phyloP scores from a whole-genome alignment of 1,140 invertebrate genomes.

The Conus betulinus region DNA sequence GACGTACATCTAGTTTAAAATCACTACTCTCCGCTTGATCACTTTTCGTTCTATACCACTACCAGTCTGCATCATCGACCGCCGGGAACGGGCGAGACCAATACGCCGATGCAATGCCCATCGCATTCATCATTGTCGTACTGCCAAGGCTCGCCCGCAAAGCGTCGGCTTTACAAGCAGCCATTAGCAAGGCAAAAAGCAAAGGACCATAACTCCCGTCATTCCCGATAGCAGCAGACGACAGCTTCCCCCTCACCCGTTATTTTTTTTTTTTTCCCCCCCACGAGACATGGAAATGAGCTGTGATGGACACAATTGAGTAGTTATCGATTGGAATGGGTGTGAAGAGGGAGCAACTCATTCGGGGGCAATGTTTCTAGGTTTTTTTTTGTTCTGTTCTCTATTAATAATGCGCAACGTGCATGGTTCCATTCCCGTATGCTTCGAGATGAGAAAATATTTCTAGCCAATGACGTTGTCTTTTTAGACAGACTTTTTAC shows the following conservation, averaged over 20 bases:
- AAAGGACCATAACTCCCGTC: background rate
- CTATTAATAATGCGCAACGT: too few species aligned
- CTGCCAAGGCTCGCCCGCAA: background rate
- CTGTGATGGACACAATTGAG: background rate
- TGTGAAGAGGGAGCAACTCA: background rate
- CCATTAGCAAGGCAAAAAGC: constrained; percentile 26
- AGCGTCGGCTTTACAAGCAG: background rate
- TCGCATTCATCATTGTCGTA: constrained; percentile 1
- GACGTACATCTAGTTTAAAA: too few species aligned
- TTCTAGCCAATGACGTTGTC: too few species aligned
- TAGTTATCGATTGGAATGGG: background rate
- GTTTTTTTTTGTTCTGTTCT: too few species aligned
- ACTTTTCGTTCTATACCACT: background rate
- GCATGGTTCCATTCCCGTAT: background rate
- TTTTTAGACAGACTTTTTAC: too few species aligned
- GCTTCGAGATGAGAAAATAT: too few species aligned
- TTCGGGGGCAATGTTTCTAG: background rate
- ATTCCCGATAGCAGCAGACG: background rate
- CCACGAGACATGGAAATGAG: background rate
- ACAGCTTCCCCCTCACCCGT: background rate
- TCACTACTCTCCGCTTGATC: too few species aligned
- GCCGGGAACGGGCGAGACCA: too few species aligned
- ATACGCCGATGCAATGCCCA: background rate
- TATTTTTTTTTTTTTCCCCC: background rate
- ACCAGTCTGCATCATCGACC: background rate